Evolutionary conservation across 2,888 invertebrate species (phyloP), one percentile per base, ranked within the genome.

Genomic region (Ariolimax columbianus): DNA sequence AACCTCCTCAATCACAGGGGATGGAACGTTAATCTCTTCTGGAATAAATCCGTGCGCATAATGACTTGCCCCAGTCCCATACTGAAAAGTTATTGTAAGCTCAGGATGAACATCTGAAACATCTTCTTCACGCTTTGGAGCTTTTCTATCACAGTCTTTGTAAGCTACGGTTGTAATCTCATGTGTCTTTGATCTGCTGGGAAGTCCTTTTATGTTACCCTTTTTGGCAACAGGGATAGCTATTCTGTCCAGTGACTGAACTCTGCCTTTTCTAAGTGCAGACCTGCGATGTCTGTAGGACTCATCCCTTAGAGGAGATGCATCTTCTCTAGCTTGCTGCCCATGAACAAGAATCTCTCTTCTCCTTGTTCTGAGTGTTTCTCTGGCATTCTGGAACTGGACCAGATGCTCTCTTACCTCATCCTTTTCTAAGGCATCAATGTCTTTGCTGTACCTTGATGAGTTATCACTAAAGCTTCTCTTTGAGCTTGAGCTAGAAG

Each of bases 171-270:
- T 55, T 11, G 19, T 9, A 30, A 4, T 23, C 36, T 1, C 23
- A 19, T 43, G 6, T n/a, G 33, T 7, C 6, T 40, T 47, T 7
- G 55, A 11, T 19, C 19, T 30, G n/a, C 30, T 36, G 0, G 47
- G 26, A 30, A 63, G 23, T 6, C 11, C 33, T 23, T 30, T 1
- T 19, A 23, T 59, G 19, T 23, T 73, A 23, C 63, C 33, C n/a
- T 7, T 59, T 72, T 40, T 82, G n/a, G 59, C 40, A 3, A 63
- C 36, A 19, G 75, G n/a, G 33, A 33, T 43, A 43, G 51, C 9
- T 6, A 68, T 51, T 68, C 86, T 80, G 84, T 87, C 87, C 70
- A 87, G 63, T 0, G 87, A 87, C 33, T 86, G 87, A n/a, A 87
- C 86, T 33, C 85, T 38, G 51, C 85, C 77, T 9, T 73, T 79